phyloP scores from a whole-genome alignment of 2,797 vertebrate genomes.

The Sebastes elongatus region DNA sequence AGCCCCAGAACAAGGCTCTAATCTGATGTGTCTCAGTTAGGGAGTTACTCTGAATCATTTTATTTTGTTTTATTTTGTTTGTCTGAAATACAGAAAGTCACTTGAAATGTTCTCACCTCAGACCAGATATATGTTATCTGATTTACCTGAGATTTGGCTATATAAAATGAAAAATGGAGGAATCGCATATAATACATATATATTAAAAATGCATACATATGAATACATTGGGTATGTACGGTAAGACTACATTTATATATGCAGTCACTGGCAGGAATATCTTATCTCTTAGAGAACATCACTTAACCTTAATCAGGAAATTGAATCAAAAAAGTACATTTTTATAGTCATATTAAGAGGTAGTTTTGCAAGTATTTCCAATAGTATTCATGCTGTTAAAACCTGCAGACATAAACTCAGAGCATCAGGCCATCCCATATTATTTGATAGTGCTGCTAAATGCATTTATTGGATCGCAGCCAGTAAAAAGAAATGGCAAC shows the following conservation, averaged over 20 bases:
- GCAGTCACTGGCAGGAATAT: slow-evolving; percentile 29
- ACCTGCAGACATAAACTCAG: slow-evolving; percentile 49
- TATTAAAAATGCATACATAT: neutral
- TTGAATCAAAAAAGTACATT: slow-evolving; percentile 29
- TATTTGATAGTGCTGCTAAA: slow-evolving; percentile 67
- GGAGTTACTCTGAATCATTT: slow-evolving; percentile 13
- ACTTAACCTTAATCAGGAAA: slow-evolving; percentile 39
- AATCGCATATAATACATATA: neutral
- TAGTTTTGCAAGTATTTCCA: slow-evolving; percentile 43
- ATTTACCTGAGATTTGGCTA: slow-evolving; percentile 46
- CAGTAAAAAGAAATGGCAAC: slow-evolving; percentile 59
- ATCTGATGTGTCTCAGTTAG: slow-evolving; percentile 31
- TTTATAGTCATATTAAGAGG: slow-evolving; percentile 45
- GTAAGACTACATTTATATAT: slow-evolving; percentile 11
- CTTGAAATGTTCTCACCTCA: slow-evolving; percentile 54
- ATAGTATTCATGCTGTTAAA: slow-evolving; percentile 28
- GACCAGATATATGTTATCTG: slow-evolving; percentile 18
- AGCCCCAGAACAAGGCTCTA: slow-evolving; percentile 49
- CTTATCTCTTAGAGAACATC: slow-evolving; percentile 4
- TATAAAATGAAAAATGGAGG: slow-evolving; percentile 6
- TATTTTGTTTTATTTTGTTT: neutral
- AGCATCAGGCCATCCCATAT: slow-evolving; percentile 38
- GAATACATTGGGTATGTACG: neutral
- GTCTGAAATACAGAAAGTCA: slow-evolving; percentile 41
- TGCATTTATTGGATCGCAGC: slow-evolving; percentile 68